Conservation (phyloP, 53 echinoderm and acorn worm species). For the Paracentrotus lividus region DNA sequence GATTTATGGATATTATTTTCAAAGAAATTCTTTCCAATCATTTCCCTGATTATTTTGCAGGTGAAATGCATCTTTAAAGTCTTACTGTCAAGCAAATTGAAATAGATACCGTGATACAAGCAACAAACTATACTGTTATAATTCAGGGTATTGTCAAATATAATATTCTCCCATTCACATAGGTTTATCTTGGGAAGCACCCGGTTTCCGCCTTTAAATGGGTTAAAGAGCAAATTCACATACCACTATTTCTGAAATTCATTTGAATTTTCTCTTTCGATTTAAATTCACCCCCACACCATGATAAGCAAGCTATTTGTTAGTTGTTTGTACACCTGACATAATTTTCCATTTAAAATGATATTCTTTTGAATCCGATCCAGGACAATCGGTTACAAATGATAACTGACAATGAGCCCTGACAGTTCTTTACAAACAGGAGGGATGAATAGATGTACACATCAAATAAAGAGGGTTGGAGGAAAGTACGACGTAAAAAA, state of each 20-base stretch:
- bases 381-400: conserved; percentile 20
- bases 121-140: not conserved
- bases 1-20: conserved; percentile 37
- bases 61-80: not conserved
- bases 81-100: not conserved
- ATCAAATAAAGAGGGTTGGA: not conserved
- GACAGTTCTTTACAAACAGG: conserved; percentile 21
- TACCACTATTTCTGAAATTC: not conserved
- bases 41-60: not conserved
- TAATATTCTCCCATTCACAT: too few relatives aligned
- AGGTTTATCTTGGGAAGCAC: too few relatives aligned
- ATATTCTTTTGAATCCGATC: conserved; percentile 10
- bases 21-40: not conserved
- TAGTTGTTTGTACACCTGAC: conserved; percentile 13
- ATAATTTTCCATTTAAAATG: not conserved
- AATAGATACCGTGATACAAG: not conserved
- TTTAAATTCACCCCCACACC: not conserved
- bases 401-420: conserved; percentile 43
- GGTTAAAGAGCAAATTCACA: not conserved
- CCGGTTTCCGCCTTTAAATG: not conserved
- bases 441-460: not conserved
- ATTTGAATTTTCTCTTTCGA: not conserved
- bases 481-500: too few relatives aligned
- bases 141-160: too few relatives aligned
- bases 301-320: conserved; percentile 11